Base-by-base conservation (phyloP, 2,113 vertebrate genomes). In the Phodopus roborovskii region DNA sequence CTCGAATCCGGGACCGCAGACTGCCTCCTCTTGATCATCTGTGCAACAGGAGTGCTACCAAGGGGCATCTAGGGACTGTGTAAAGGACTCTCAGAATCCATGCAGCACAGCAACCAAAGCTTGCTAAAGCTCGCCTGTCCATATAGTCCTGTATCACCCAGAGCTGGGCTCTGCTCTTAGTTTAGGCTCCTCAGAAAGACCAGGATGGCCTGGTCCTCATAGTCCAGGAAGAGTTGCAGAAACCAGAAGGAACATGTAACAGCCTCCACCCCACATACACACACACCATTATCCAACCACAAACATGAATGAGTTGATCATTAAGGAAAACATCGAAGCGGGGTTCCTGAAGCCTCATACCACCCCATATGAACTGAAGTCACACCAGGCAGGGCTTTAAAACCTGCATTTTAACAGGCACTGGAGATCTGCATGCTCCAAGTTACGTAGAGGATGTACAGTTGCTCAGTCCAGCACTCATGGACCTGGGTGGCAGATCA, bases 401-500 rank as follows among this genome's bases (percentile, higher is more conserved):
- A 85, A 62, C 33, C 85, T 95, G 83, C 68, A 70, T 89, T 89
- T 83, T 64, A 74, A 73, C 66, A 15, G 48, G 71, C 22, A 4
- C 17, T 15, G 15, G 17, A 50, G 50, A 60, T 45, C 36, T 39
- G 28, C 33, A 74, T 0, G 0, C 30, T 56, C 39, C 9, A 7
- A n/a, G 45, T 22, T 42, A 36, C 71, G 79, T 68, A 17, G 19
- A 12, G 16, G 8, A 64, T 13, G 20, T 70, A 64, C 1, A 0
- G 3, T 45, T 78, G 30, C 88, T 79, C 16, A 10, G 56, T 45
- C n/a, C 45, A 24, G 56, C 50, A 12, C 28, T 45, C 20, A 20
- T 0, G 0, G 53, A 24, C 71, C 82, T 12, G 1, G 3, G 24
- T 45, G 28, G 19, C 7, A 13, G 53, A 22, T 71, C 66, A 26